Evolutionary conservation across 2,797 vertebrate species (phyloP).

Genomic region (Sorex maritimensis): DNA sequence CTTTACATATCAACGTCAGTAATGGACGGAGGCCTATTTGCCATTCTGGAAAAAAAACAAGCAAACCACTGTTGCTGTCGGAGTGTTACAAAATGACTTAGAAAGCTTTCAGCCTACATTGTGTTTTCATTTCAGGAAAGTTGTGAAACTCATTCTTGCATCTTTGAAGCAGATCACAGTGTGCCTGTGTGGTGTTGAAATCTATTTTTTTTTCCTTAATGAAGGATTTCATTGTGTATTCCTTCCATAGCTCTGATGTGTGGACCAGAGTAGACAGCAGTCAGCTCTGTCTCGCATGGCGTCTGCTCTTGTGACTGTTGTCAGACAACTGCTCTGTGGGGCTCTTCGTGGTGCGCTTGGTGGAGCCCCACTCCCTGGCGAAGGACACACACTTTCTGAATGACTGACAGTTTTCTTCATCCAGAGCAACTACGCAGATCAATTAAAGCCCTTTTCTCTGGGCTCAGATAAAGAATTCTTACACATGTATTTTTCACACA

Average conservation of each 20-base stretch:
- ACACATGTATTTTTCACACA: neutral
- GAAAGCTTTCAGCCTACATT: constrained; percentile 1
- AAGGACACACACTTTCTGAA: neutral
- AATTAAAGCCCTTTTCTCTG: neutral
- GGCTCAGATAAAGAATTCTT: constrained; percentile 32
- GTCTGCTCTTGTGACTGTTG: neutral
- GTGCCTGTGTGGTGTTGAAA: constrained; percentile 17
- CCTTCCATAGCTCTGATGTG: neutral
- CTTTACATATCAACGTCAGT: constrained; percentile 48
- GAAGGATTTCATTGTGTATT: neutral
- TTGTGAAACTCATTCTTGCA: constrained; percentile 53
- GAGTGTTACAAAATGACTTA: constrained; percentile 46
- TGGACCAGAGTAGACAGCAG: neutral
- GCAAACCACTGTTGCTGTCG: neutral
- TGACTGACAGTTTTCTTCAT: neutral
- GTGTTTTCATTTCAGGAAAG: constrained; percentile 59
- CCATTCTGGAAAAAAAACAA: constrained; percentile 15
- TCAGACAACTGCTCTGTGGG: neutral
- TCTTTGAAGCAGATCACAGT: neutral
- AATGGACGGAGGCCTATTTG: neutral
- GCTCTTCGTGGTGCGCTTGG: neutral
- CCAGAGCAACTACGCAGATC: neutral
- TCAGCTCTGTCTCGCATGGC: neutral
- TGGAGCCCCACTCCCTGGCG: neutral
- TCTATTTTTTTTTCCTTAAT: constrained; percentile 46